Base-by-base conservation (phyloP, 2,113 vertebrate species). In the Sapayoa aenigma region DNA sequence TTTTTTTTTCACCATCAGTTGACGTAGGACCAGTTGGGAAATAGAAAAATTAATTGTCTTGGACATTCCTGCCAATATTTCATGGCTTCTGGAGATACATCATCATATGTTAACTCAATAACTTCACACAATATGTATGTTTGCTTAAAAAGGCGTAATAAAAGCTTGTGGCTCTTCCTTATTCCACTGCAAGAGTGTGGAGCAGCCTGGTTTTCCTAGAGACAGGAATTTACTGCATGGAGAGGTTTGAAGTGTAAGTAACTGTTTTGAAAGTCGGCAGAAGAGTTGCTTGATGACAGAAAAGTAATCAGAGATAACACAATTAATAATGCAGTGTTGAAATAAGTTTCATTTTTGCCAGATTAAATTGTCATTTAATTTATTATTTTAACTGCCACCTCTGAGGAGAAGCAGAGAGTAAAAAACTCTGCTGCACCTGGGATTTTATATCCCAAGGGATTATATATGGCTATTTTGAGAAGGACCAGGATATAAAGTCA, bases 91-190 rank as follows among this genome's bases (percentile, higher is more conserved):
- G 90, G 74, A 95, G 91, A 77, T 39, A 35, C 91, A 63, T 71
- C 81, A 35, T 77, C 81, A 23, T 56, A 56, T 90, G 72, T 83
- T 90, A 90, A 84, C 72, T 63, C 79, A 55, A 2, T 96, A 95
- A 94, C 55, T 84, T 83, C 90, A 84, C 92, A 95, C 77, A 67
- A 9, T 88, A 91, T 95, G 94, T 95, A 96, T 86, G 81, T 95
- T 95, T 92, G 95, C 95, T 97, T 97, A 85, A 88, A 94, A 90
- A 97, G 74, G 88, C 81, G 22, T 91, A 97, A 97, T 97, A 97
- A 97, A 97, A 96, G 71, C 87, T 95, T 94, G 87, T 58, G 78
- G 93, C 86, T 93, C 96, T 71, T 82, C 76, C 85, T 84, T 68
- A 39, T 94, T 90, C 85, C 71, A 46, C 60, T 62, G 74, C 44